phyloP scores from a whole-genome alignment of 2,888 invertebrate genomes.

The Polydrusus tereticollis region DNA sequence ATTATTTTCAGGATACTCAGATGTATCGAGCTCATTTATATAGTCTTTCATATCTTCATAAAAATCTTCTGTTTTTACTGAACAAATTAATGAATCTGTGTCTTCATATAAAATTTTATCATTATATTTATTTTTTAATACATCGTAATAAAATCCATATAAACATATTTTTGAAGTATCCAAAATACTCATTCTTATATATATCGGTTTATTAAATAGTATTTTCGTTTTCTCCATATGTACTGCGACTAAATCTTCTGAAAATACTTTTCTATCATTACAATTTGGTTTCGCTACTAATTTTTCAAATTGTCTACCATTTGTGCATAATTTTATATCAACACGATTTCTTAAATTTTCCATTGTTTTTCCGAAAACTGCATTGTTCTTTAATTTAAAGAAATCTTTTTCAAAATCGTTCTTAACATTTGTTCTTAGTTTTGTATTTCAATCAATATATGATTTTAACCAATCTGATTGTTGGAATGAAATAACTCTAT shows the following conservation, averaged over 20 bases:
- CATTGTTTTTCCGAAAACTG: slow-evolving; percentile 3
- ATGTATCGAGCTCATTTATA: neutral
- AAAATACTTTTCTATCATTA: neutral
- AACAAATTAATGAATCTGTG: no score
- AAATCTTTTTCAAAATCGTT: slow-evolving; percentile 22
- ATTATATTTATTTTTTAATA: neutral
- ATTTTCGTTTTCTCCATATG: neutral
- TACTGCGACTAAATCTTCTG: neutral
- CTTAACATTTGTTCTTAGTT: neutral
- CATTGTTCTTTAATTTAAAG: slow-evolving; percentile 13
- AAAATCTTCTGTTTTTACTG: no score
- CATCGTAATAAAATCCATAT: neutral
- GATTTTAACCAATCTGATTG: slow-evolving; percentile 18
- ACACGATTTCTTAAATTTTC: neutral
- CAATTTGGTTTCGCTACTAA: neutral
- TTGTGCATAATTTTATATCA: neutral
- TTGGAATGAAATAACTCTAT: neutral
- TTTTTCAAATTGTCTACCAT: neutral
- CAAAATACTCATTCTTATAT: neutral
- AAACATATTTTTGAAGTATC: no score
- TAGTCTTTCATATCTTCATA: neutral
- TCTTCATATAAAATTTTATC: no score
- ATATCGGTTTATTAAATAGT: neutral
- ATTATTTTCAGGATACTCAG: neutral
- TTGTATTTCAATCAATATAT: slow-evolving; percentile 24